Conservation (phyloP, 2,888 invertebrate species). For the Isoperla grammatica region DNA sequence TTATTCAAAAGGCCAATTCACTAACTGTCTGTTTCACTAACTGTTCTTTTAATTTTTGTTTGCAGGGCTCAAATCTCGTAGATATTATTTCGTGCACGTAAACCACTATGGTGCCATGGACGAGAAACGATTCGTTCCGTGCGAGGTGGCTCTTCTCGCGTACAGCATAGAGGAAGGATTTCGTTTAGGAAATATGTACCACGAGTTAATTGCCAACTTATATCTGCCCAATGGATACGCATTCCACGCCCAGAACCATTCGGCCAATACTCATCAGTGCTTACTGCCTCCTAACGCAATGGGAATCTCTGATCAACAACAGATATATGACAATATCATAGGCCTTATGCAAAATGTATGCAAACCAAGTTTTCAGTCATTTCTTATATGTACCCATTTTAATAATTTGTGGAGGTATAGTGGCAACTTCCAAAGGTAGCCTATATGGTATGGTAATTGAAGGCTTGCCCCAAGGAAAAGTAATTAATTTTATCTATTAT, state of each 20-base stretch:
- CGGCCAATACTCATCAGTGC: slow-evolving; percentile 5
- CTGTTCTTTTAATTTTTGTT: no score
- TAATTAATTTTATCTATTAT: no score
- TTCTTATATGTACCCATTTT: no score
- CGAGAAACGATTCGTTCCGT: slow-evolving; percentile 20
- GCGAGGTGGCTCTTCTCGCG: slow-evolving; percentile 25
- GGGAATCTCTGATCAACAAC: not conserved
- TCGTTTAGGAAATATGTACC: slow-evolving; percentile 4
- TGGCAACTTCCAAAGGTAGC: no score
- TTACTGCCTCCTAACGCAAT: slow-evolving; percentile 4
- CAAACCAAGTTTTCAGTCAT: no score
- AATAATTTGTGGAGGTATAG: no score
- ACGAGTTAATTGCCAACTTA: slow-evolving; percentile 24
- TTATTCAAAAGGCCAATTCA: no score
- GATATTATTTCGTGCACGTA: slow-evolving; percentile 15
- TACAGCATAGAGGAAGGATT: slow-evolving; percentile 23
- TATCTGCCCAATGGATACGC: slow-evolving; percentile 13
- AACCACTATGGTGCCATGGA: slow-evolving; percentile 22
- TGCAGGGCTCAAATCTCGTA: not conserved
- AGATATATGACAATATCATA: not conserved
- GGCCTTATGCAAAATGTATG: no score
- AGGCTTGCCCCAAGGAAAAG: no score
- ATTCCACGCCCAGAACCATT: slow-evolving; percentile 2
- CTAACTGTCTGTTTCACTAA: no score
- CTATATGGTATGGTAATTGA: no score